These are phyloP conservation scores for Ambastaia sidthimunki DNA, from an alignment of 2,797 vertebrate species.

Conservation along the genomic window DNA sequence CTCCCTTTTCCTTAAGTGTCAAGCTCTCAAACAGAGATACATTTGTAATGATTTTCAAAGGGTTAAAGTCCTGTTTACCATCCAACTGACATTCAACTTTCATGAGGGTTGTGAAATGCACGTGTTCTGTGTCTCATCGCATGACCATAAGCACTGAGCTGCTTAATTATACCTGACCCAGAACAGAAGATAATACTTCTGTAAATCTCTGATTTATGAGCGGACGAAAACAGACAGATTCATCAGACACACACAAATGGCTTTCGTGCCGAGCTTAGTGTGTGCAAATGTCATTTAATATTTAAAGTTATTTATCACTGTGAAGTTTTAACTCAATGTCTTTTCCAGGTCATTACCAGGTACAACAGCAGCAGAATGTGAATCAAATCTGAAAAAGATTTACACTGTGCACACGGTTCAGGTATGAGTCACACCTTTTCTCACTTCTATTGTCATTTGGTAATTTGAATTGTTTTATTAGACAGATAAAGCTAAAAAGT, in stretches of 20 bases:
- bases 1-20: background rate
- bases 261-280: background rate
- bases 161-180: background rate
- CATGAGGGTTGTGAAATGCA: constrained; percentile 20
- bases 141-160: background rate
- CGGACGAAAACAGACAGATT: background rate
- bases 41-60: constrained; percentile 26
- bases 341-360: constrained; percentile 88
- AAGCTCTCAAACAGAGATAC: background rate
- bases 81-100: background rate
- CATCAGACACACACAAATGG: background rate
- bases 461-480: background rate
- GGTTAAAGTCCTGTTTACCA: constrained; percentile 52
- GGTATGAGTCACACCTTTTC: constrained; percentile 73
- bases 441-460: background rate
- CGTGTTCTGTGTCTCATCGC: background rate
- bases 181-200: background rate
- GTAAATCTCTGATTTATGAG: too few species aligned
- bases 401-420: constrained; percentile 93
- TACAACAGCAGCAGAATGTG: constrained; percentile 92
- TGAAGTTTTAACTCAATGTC: background rate
- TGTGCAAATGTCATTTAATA: background rate
- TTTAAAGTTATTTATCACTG: background rate
- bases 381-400: constrained; percentile 95
- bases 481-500: background rate